These are phyloP conservation scores for Caenorhabditis becei DNA, from an alignment of 2,888 invertebrate species.

Conservation along the genomic window DNA sequence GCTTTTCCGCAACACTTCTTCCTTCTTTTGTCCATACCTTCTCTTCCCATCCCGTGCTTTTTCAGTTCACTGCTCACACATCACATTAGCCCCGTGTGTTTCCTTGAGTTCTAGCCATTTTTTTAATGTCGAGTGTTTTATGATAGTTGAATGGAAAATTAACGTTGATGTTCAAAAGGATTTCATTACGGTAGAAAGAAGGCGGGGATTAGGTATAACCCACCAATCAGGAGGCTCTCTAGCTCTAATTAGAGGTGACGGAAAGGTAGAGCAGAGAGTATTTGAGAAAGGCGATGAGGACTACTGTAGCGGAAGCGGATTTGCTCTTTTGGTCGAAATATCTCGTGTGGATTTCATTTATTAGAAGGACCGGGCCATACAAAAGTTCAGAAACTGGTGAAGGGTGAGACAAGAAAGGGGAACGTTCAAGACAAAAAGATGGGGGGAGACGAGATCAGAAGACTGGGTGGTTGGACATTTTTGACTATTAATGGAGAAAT, in stretches of 20 bases:
- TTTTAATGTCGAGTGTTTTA: neutral
- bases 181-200: neutral
- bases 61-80: slow-evolving; percentile 26
- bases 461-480: neutral
- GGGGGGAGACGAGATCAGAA: neutral
- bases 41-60: neutral
- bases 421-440: slow-evolving; percentile 2
- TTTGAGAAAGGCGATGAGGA: neutral
- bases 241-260: neutral
- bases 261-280: neutral
- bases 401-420: neutral
- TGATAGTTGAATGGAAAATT: neutral
- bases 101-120: neutral
- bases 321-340: neutral
- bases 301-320: neutral
- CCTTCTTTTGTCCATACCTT: slow-evolving; percentile 1
- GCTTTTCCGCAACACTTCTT: neutral
- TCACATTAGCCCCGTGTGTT: slow-evolving; percentile 1
- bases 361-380: neutral
- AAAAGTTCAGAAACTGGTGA: neutral
- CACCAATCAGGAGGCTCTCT: neutral
- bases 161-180: neutral
- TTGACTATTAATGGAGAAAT: neutral
- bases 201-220: neutral
- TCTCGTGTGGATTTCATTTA: slow-evolving; percentile 7